Evolutionary conservation across 1,140 invertebrate species (phyloP).

Genomic region (Mactra quadrangularis): DNA sequence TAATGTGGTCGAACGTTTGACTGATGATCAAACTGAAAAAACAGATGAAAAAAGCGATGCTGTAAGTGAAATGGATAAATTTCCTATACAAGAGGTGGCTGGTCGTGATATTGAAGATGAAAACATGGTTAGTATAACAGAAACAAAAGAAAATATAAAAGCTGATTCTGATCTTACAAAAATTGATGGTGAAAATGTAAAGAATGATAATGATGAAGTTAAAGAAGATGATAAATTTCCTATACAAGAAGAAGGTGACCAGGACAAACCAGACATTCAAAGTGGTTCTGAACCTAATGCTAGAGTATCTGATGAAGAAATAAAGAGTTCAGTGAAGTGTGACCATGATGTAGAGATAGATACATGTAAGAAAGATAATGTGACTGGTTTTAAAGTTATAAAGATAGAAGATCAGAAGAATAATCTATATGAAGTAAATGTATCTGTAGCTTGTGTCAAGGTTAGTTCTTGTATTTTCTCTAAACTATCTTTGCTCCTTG

Average conservation of each 20-base stretch:
- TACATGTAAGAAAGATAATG: conserved; percentile 30
- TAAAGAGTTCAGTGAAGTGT: not conserved
- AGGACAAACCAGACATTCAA: not conserved
- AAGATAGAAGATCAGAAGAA: conserved; percentile 61
- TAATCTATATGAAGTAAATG: conserved; percentile 56
- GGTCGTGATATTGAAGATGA: too few species aligned
- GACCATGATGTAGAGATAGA: conserved; percentile 30
- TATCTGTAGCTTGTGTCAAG: conserved; percentile 58
- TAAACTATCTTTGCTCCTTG: too few species aligned
- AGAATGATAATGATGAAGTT: too few species aligned
- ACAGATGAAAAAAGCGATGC: not conserved
- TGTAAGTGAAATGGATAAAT: not conserved
- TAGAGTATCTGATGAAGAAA: not conserved
- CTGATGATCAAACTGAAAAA: too few species aligned
- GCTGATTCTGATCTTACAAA: too few species aligned
- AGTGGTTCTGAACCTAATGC: not conserved
- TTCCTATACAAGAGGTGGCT: too few species aligned
- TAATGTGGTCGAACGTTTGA: too few species aligned
- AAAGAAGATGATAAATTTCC: too few species aligned
- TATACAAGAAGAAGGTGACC: not conserved
- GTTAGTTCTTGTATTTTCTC: conserved; percentile 28
- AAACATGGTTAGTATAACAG: too few species aligned
- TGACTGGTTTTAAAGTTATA: conserved; percentile 61
- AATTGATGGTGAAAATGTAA: too few species aligned
- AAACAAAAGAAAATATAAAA: too few species aligned